Conservation (phyloP, 92 coral and sea anemone species). For the Micromussa lordhowensis region DNA sequence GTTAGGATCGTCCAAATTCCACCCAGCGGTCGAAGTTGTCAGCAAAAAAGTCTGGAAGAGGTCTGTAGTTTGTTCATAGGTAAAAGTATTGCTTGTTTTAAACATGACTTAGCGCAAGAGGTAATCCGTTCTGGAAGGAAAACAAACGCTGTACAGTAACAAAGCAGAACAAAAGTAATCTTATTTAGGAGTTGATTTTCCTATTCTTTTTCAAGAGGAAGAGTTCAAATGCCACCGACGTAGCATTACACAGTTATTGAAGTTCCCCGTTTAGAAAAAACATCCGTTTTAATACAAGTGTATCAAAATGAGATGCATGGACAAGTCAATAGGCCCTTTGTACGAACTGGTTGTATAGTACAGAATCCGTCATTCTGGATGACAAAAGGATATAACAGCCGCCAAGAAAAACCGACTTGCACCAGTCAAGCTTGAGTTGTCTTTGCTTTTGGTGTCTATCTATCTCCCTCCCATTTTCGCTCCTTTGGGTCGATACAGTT, state of each 20-base stretch:
- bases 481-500: too few relatives aligned
- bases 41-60: slow-evolving; percentile 76
- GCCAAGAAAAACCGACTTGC: too few relatives aligned
- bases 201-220: too few relatives aligned
- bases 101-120: too few relatives aligned
- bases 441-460: not conserved
- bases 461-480: too few relatives aligned
- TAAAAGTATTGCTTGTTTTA: not conserved
- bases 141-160: too few relatives aligned
- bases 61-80: slow-evolving; percentile 4
- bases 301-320: not conserved
- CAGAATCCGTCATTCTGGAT: not conserved
- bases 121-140: too few relatives aligned
- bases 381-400: not conserved
- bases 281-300: too few relatives aligned
- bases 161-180: too few relatives aligned
- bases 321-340: not conserved
- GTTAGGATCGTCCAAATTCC: slow-evolving; percentile 82
- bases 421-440: not conserved
- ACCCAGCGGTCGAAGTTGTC: slow-evolving; percentile 78
- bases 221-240: not conserved
- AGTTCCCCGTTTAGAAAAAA: not conserved
- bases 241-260: not conserved
- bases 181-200: too few relatives aligned
- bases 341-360: too few relatives aligned